phyloP scores from a whole-genome alignment of 2,797 vertebrate genomes.

The Capromys pilorides region DNA sequence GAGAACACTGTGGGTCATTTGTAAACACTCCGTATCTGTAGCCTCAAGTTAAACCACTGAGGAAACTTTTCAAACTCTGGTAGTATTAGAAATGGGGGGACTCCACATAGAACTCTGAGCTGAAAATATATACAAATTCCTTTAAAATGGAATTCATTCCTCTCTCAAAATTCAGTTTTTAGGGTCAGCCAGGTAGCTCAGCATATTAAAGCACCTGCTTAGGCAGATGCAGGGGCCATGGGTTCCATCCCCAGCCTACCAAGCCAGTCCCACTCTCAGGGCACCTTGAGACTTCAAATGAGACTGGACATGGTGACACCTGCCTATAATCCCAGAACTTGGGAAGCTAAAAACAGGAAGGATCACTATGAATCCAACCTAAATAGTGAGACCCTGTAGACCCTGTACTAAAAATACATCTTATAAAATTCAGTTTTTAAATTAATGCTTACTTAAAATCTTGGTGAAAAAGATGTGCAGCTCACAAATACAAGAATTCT shows the following conservation, averaged over 20 bases:
- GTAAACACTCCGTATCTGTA: not conserved
- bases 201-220: too few species aligned
- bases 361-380: too few species aligned
- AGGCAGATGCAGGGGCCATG: too few species aligned
- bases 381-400: too few species aligned
- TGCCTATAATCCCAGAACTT: too few species aligned
- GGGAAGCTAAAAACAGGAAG: too few species aligned
- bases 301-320: too few species aligned
- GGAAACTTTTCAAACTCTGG: slow-evolving; percentile 42
- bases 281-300: too few species aligned
- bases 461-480: not conserved
- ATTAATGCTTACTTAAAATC: slow-evolving; percentile 18
- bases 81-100: not conserved
- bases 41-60: slow-evolving; percentile 13
- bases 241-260: too few species aligned
- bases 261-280: too few species aligned
- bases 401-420: too few species aligned
- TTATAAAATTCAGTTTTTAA: slow-evolving; percentile 41
- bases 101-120: slow-evolving; percentile 22
- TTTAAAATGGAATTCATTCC: slow-evolving; percentile 7
- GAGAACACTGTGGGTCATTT: not conserved
- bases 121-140: slow-evolving; percentile 27
- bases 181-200: not conserved
- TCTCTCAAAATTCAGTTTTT: slow-evolving; percentile 48
- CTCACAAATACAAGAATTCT: not conserved